Conservation (phyloP, 2,888 invertebrate species). For the Clivina fossor region DNA sequence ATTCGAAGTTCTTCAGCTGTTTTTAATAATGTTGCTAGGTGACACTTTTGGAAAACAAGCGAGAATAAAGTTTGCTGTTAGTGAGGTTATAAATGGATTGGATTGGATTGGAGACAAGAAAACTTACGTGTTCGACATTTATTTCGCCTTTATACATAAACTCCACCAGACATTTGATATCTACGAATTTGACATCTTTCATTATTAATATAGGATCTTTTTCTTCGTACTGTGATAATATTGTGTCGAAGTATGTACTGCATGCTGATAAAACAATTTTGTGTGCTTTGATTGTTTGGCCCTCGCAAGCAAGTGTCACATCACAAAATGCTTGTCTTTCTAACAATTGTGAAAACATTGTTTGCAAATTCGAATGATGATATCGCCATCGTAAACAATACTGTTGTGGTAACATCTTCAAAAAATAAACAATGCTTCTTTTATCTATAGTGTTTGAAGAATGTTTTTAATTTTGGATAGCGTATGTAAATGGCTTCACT, state of each 20-base stretch:
- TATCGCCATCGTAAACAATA: slow-evolving; percentile 92
- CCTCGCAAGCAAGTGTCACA: slow-evolving; percentile 87
- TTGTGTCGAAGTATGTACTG: slow-evolving; percentile 86
- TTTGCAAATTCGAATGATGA: slow-evolving; percentile 87
- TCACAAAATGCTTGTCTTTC: slow-evolving; percentile 88
- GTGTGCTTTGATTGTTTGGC: slow-evolving; percentile 74
- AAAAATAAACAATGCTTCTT: slow-evolving; percentile 13
- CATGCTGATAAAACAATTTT: slow-evolving; percentile 89
- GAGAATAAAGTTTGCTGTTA: neutral
- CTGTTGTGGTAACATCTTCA: slow-evolving; percentile 79
- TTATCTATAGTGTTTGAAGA: slow-evolving; percentile 19
- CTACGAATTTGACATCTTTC: slow-evolving; percentile 88
- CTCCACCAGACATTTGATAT: slow-evolving; percentile 85
- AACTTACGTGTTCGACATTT: slow-evolving; percentile 88
- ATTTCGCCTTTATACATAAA: slow-evolving; percentile 97
- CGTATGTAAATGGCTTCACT: slow-evolving; percentile 26
- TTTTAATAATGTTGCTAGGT: slow-evolving; percentile 82
- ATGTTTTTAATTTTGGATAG: slow-evolving; percentile 17
- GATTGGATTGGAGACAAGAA: slow-evolving; percentile 16
- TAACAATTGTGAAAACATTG: slow-evolving; percentile 83
- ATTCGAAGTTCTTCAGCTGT: slow-evolving; percentile 91
- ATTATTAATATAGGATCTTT: slow-evolving; percentile 82
- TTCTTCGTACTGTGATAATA: slow-evolving; percentile 79
- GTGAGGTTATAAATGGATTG: too few relatives aligned
- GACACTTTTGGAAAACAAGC: slow-evolving; percentile 63